Conservation (phyloP, 2,797 vertebrate genomes). For the Rhinoraja longicauda region DNA sequence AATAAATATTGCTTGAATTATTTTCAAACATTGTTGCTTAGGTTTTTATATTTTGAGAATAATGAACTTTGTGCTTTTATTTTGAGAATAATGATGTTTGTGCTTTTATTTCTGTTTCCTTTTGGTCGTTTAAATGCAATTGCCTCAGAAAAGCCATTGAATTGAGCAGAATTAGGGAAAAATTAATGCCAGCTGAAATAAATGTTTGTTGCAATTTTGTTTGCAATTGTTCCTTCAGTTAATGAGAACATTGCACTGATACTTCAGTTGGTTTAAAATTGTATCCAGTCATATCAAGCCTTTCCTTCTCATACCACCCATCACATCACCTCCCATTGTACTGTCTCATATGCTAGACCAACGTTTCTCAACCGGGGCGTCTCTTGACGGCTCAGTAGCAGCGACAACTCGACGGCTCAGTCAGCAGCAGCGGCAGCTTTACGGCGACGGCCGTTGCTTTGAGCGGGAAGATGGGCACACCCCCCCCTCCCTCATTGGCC, state of each 20-base stretch:
- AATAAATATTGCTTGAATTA: neutral
- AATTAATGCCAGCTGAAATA: neutral
- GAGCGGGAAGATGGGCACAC: too few species aligned
- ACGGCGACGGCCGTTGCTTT: too few species aligned
- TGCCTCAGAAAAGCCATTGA: neutral
- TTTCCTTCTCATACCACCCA: neutral
- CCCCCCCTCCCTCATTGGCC: too few species aligned
- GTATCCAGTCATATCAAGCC: neutral
- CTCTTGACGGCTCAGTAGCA: too few species aligned
- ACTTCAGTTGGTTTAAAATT: constrained; percentile 14
- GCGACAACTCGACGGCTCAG: too few species aligned
- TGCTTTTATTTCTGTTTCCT: neutral
- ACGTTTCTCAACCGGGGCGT: too few species aligned
- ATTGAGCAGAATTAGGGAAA: neutral
- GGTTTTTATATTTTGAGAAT: neutral
- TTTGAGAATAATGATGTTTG: neutral
- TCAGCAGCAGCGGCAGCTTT: too few species aligned
- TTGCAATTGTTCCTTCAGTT: neutral
- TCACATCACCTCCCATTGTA: too few species aligned
- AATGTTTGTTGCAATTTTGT: neutral
- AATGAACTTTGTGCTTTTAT: neutral
- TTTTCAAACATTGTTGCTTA: neutral
- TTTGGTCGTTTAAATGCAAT: neutral
- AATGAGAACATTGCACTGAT: neutral
- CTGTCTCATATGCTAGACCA: neutral